phyloP scores from a whole-genome alignment of 2,888 invertebrate species.

The Idaea biselata region DNA sequence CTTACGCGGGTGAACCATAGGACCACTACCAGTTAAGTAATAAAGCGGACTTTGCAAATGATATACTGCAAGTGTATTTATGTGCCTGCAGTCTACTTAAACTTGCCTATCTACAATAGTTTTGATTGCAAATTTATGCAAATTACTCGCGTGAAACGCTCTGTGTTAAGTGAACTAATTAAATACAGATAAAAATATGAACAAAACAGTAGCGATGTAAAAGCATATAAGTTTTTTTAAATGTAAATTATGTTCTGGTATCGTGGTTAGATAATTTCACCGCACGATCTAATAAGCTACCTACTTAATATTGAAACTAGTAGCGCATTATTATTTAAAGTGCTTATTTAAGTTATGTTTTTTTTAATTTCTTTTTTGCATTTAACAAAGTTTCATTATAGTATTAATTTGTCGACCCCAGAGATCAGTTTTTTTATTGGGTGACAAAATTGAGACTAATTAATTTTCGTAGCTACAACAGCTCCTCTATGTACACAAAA shows the following conservation, averaged over 20 bases:
- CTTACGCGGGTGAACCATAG: too few species aligned
- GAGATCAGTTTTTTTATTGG: too few species aligned
- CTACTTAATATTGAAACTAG: too few species aligned
- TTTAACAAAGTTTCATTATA: too few species aligned
- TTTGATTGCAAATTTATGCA: slow-evolving; percentile 64
- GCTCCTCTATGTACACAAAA: neutral
- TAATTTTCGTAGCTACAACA: neutral
- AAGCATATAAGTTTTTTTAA: neutral
- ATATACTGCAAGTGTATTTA: neutral
- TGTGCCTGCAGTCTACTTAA: neutral
- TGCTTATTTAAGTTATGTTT: too few species aligned
- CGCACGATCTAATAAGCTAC: too few species aligned
- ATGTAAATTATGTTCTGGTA: neutral
- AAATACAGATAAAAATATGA: slow-evolving; percentile 48
- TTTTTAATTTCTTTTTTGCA: too few species aligned
- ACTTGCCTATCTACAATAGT: slow-evolving; percentile 13
- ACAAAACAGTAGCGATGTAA: slow-evolving; percentile 18
- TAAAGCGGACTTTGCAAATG: neutral
- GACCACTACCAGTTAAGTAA: neutral
- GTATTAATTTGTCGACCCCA: too few species aligned
- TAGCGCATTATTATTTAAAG: too few species aligned
- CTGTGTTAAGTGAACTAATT: slow-evolving; percentile 56
- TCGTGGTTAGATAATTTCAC: too few species aligned
- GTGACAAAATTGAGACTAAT: too few species aligned
- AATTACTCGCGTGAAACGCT: slow-evolving; percentile 59